A percentile compares a stretch with the other conserved stretches of the same genome.
These are phyloP conservation scores for Agrochola macilenta DNA, from an alignment of 2,888 invertebrate genomes.

Conservation along the genomic window DNA sequence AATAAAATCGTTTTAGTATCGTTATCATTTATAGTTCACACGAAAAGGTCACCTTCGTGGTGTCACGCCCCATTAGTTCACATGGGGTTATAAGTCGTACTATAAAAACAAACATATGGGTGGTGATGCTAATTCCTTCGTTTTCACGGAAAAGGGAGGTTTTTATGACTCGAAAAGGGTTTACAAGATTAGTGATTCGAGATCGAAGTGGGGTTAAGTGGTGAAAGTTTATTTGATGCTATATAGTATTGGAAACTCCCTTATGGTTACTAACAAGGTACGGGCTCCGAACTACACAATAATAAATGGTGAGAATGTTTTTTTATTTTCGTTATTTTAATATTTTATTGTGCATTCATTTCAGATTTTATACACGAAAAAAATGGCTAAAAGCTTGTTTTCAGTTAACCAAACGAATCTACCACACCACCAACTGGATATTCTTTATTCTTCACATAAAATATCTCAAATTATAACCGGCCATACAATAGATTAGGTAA, in stretches of 20 bases:
- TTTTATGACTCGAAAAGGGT: constrained; percentile 24
- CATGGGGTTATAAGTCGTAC: constrained; percentile 46
- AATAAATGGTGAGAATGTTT: no score
- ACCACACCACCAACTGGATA: constrained; percentile 15
- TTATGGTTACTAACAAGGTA: not conserved
- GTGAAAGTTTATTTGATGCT: not conserved
- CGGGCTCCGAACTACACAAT: not conserved
- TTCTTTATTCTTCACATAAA: constrained; percentile 42
- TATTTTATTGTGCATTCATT: not conserved
- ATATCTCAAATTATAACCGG: constrained; percentile 52
- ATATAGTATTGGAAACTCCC: not conserved
- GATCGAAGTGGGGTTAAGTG: not conserved
- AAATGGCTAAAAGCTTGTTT: not conserved
- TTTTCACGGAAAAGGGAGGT: constrained; percentile 30
- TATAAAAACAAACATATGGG: constrained; percentile 50
- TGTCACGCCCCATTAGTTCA: constrained; percentile 53
- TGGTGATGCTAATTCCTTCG: constrained; percentile 24
- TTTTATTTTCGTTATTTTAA: not conserved
- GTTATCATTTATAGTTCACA: constrained; percentile 23
- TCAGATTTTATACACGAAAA: not conserved
- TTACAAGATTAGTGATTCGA: constrained; percentile 27
- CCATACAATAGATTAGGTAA: constrained; percentile 20
- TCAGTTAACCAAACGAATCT: not conserved
- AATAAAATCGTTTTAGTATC: constrained; percentile 38
- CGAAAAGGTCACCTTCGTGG: constrained; percentile 57